Base-by-base conservation (phyloP, 2,113 vertebrate genomes). In the Chamaetylas fuelleborni region DNA sequence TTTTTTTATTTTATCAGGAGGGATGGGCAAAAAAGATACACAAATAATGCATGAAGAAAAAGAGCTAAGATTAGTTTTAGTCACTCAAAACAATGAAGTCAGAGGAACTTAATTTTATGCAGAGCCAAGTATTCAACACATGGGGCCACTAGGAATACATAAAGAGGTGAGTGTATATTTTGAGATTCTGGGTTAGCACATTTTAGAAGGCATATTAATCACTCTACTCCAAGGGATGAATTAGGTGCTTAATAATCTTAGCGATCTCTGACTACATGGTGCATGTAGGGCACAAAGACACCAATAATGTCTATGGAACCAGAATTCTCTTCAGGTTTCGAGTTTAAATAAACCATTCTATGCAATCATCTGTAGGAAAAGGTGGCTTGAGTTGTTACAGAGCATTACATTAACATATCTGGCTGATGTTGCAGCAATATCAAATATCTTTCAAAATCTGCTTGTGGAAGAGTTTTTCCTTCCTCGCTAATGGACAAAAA, bases 281-380 rank as follows among this genome's bases (percentile, higher is more conserved):
- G 51, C 81, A 88, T 90, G 53, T 77, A 87, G 70, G 56, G n/a
- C 69, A 78, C 42, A 81, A 74, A 93, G 42, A 65, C 45, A 64
- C 17, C 92, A 92, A 95, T 88, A 82, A 92, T 50, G 51, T 86
- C 73, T 76, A 8, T 51, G 43, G 33, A 92, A 66, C 6, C 83
- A 94, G 78, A 95, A 81, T 9, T 94, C 85, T 90, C 58, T 91
- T 94, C 36, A 87, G 56, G 66, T 85, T 97, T 97, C 86, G 74
- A 78, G 58, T 92, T 97, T 95, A 96, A 97, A 92, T 86, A 90
- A 96, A 91, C 65, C 20, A 88, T 90, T 95, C 60, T 42, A 90
- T 2, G 11, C 36, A 95, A 72, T 60, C 56, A 80, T 73, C 53
- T 91, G 56, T 76, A 83, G 73, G 36, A 86, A 78, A 29, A 58